Base-by-base conservation (phyloP, 2,797 vertebrate genomes). In the Micromesistius poutassou region DNA sequence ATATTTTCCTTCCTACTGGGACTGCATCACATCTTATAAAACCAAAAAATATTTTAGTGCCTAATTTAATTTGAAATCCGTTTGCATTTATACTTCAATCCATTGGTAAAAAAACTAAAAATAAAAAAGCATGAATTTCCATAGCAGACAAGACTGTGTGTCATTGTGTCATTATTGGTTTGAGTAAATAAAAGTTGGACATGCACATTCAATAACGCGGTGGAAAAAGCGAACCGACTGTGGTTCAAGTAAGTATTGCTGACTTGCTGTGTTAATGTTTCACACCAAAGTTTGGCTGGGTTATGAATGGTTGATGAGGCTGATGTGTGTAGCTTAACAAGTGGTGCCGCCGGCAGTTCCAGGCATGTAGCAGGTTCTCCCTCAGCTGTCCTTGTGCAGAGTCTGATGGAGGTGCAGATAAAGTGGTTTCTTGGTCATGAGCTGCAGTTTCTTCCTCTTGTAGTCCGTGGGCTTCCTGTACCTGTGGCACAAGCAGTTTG, bases 401-500 rank as follows among this genome's bases (percentile, higher is more conserved):
- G 94, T 98, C 89, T 99, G 98, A 89, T 97, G 95, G 78, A 99
- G 96, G 87, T 99, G 98, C 85, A 99, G 97, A 92, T 96, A 99
- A 83, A 99, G 97, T 89, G 97, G 97, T 93, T 99, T 99, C 96
- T 97, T 99, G 75, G 98, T 98, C 87, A 99, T 93, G 83, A 99
- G 95, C 80, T 98, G 96, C 80, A 99, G 93, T 88, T 98, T 99
- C 95, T 99, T 99, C 92, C 98, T 95, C 93, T 96, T 99, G 92
- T 97, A 99, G 91, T 99, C 98, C 19, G 98, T 98, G 84, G 98
- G 98, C 92, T 99, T 99, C 95, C 97, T 99, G 94, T 99, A 99
- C 91, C 98, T 99, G 91, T 35, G 79, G 87, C 40, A 9, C 5
- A 74, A 71, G 68, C 68, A 16, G 68, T 13, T 5, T 5, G 30